phyloP scores from a whole-genome alignment of 2,113 vertebrate genomes.

The Chaetodon auriga region DNA sequence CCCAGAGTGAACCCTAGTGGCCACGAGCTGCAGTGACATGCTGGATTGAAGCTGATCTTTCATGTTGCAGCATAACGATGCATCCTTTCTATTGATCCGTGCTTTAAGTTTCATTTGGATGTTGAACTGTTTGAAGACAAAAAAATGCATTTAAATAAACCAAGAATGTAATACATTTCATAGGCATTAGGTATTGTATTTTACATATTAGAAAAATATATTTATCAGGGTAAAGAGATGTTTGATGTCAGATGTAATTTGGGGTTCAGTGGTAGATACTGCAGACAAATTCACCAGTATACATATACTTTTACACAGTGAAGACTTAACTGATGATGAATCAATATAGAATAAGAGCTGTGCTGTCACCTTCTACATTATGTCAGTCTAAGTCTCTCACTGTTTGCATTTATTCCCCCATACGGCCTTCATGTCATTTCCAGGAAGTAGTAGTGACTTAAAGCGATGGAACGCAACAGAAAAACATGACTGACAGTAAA shows the following conservation, averaged over 20 bases:
- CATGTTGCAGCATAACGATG: conserved; percentile 9
- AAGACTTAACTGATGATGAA: neutral
- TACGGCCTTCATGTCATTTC: neutral
- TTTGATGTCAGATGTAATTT: neutral
- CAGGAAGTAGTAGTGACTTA: neutral
- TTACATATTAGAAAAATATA: neutral
- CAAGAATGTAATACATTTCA: neutral
- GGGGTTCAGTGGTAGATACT: neutral
- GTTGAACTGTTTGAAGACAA: neutral
- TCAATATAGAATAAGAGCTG: neutral
- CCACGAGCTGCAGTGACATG: conserved; percentile 35
- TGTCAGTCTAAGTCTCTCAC: neutral
- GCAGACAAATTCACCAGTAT: neutral
- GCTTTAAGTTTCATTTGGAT: neutral
- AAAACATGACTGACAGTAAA: neutral
- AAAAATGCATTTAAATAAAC: neutral
- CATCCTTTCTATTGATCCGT: neutral
- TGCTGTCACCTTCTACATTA: neutral
- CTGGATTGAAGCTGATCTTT: neutral
- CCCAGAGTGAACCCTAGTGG: conserved; percentile 80
- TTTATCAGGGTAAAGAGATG: neutral
- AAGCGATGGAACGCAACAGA: too few relatives aligned
- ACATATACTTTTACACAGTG: neutral
- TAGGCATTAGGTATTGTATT: neutral
- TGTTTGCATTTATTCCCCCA: neutral